Percentiles rank a stretch among this genome's conserved stretches.
Conservation (phyloP, 2,113 vertebrate species). For the Micronycteris hirsuta region DNA sequence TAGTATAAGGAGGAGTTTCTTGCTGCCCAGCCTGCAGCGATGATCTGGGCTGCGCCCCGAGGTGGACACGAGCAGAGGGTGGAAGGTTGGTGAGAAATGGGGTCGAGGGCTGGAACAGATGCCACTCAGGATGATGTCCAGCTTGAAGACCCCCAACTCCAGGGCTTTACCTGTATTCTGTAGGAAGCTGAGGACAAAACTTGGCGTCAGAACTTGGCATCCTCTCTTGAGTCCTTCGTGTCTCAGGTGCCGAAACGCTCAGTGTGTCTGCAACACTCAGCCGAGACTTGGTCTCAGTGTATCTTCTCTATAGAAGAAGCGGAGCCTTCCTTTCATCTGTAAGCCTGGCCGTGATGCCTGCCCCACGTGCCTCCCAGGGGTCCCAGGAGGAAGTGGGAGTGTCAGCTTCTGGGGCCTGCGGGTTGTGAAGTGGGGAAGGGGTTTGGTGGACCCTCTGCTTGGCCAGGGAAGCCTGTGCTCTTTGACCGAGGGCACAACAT, state of each 20-base stretch:
- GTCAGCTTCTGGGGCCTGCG: not conserved
- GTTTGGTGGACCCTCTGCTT: not conserved
- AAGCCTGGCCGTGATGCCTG: not conserved
- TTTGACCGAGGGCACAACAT: not conserved
- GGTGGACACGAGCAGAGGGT: not conserved
- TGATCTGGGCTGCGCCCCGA: not conserved
- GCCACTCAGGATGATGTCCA: not conserved
- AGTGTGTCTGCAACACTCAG: not conserved
- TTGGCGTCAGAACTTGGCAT: not conserved
- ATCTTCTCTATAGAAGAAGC: not conserved
- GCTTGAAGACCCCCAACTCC: not conserved
- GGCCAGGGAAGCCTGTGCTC: not conserved
- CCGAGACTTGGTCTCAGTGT: not conserved
- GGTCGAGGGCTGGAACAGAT: not conserved
- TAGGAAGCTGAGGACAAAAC: not conserved
- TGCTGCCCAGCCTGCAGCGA: not conserved
- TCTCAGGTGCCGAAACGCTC: not conserved
- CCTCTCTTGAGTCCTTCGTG: not conserved
- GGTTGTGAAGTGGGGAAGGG: not conserved
- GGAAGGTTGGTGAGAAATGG: not conserved
- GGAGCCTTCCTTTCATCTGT: not conserved
- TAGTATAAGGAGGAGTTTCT: not conserved
- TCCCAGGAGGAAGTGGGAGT: not conserved
- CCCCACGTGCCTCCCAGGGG: not conserved
- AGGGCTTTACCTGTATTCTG: not conserved